Percentiles rank a stretch among this genome's conserved stretches.
Evolutionary conservation across 2,797 vertebrate species (phyloP).

Genomic region (Aulostomus chinensis): DNA sequence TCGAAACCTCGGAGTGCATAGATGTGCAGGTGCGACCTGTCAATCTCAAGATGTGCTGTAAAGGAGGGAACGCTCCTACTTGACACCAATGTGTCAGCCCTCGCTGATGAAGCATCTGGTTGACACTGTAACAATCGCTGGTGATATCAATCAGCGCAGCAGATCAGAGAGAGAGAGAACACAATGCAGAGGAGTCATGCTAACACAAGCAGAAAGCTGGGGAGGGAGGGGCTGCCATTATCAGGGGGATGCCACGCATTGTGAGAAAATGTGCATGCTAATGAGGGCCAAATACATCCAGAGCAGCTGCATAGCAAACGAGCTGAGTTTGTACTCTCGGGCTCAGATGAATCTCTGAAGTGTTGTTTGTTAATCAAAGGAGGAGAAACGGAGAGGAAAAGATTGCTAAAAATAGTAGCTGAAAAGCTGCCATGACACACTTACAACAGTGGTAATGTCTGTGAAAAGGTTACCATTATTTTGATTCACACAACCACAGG

Average conservation of each 20-base stretch:
- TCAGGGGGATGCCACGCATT: conserved; percentile 47
- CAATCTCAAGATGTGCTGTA: conserved; percentile 31
- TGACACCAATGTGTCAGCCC: conserved; percentile 73
- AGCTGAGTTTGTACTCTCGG: conserved; percentile 53
- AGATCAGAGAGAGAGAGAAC: conserved; percentile 57
- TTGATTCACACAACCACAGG: conserved; percentile 43
- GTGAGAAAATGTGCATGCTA: conserved; percentile 61
- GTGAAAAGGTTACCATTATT: conserved; percentile 51
- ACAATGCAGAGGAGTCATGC: conserved; percentile 37
- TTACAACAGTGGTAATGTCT: conserved; percentile 32
- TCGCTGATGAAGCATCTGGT: conserved; percentile 69
- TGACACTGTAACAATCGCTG: conserved; percentile 61
- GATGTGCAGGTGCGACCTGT: conserved; percentile 27
- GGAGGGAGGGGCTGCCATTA: conserved; percentile 29
- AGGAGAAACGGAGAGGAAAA: conserved; percentile 16
- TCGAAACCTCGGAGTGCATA: too few species aligned
- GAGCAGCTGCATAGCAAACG: conserved; percentile 54
- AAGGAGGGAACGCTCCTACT: conserved; percentile 34
- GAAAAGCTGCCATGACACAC: conserved; percentile 35
- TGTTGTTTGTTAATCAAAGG: conserved; percentile 64
- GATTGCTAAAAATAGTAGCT: conserved; percentile 55
- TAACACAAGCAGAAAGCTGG: conserved; percentile 34
- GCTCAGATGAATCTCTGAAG: conserved; percentile 37
- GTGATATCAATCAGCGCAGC: conserved; percentile 67
- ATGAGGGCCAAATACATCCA: conserved; percentile 56